These are phyloP conservation scores for Falco novaeseelandiae DNA, from an alignment of 2,797 vertebrate genomes.

Conservation along the genomic window DNA sequence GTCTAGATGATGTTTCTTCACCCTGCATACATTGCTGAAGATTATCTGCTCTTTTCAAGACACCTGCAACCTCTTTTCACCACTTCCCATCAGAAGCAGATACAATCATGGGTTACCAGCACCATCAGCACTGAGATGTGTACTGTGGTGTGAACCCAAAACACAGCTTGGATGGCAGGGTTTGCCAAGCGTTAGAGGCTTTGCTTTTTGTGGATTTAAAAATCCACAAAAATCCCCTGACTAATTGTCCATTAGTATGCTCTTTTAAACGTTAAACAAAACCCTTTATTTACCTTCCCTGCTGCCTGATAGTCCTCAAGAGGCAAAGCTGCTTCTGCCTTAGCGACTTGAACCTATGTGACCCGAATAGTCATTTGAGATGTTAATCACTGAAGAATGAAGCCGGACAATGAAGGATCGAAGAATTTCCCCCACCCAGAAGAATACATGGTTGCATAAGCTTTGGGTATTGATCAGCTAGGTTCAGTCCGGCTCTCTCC, in stretches of 20 bases:
- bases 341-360: slow-evolving; percentile 38
- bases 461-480: slow-evolving; percentile 18
- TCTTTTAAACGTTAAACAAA: slow-evolving; percentile 59
- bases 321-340: slow-evolving; percentile 33
- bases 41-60: not conserved
- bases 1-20: not conserved
- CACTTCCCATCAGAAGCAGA: not conserved
- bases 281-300: slow-evolving; percentile 27
- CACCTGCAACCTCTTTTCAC: not conserved
- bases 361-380: slow-evolving; percentile 53
- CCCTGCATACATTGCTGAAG: not conserved
- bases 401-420: slow-evolving; percentile 31
- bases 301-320: not conserved
- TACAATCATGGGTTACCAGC: not conserved
- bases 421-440: slow-evolving; percentile 21
- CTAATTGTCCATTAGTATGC: slow-evolving; percentile 51
- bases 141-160: not conserved
- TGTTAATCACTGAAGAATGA: slow-evolving; percentile 66
- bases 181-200: not conserved
- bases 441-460: not conserved
- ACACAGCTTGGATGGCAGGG: not conserved
- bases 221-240: not conserved
- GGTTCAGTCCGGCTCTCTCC: not conserved
- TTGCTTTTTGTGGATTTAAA: slow-evolving; percentile 32
- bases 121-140: not conserved